Base-by-base conservation (phyloP, 2,888 invertebrate species). In the Eupeodes latifasciatus region DNA sequence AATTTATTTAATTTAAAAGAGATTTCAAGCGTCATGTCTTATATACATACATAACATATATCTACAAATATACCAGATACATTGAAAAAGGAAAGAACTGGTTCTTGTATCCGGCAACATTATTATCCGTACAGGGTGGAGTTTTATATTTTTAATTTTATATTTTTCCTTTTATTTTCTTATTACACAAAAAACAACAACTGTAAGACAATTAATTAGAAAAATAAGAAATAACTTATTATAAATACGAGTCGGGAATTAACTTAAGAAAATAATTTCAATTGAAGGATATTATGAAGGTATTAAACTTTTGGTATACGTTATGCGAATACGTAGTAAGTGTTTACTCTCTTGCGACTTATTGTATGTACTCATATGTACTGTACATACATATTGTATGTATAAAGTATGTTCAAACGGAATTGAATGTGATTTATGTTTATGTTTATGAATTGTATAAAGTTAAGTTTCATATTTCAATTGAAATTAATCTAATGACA, bases 101-200 rank as follows among this genome's bases (percentile, higher is more conserved):
- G 87, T 87, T 87, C 72, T 80, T 67, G 84, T 76, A 84, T 87
- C 87, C 87, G 83, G 84, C 76, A 83, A 55, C 55, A 62, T 4
- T 27, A 40, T 16, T 6, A 64, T 10, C 62, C 40, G 40, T 40
- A 7, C 77, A 57, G 78, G 77, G 85, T 57, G 77, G 82, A 74
- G 59, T 36, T 69, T 9, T 19, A 19, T 19, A 19, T 1, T 19
- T 19, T 19, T 27, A 40, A 55, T 57, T 57, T 66, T 61, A 55
- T 36, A 11, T 47, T 72, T 78, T 40, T 72, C 67, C 53, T 47
- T 57, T n/a, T n/a, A 19, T 77, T 81, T 49, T 9, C 40, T 61
- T 72, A 14, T 3, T 51, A 49, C 3, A 69, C 7, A 36, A 69
- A n/a, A 49, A 27, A 4, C 9, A 67, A 67, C 47, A n/a, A 72